Evolutionary conservation across 2,797 vertebrate genomes (phyloP).

Genomic region (Falco cherrug): DNA sequence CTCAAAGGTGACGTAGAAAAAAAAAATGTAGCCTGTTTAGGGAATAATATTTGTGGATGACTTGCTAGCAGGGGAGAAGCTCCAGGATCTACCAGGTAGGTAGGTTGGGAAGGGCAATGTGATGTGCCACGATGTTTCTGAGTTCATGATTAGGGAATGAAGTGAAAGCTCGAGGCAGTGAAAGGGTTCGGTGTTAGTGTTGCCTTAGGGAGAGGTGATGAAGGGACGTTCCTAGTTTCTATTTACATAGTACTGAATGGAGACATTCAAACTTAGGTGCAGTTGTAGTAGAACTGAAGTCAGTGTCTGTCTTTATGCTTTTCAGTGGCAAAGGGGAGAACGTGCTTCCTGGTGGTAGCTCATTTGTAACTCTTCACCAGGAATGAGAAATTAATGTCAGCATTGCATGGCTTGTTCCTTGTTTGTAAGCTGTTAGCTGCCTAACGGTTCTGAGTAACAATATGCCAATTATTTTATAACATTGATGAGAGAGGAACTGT

Average conservation of each 20-base stretch:
- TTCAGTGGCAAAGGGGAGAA: neutral
- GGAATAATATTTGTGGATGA: neutral
- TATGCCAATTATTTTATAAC: neutral
- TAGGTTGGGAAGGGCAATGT: neutral
- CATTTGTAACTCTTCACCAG: neutral
- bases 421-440: neutral
- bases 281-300: neutral
- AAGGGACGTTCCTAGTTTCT: neutral
- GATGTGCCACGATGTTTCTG: neutral
- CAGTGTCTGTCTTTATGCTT: neutral
- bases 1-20: neutral
- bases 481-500: neutral
- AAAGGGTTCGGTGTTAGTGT: neutral
- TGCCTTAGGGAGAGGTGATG: neutral
- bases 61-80: neutral
- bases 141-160: neutral
- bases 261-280: neutral
- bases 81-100: neutral
- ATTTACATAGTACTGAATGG: neutral
- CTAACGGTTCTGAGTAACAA: neutral
- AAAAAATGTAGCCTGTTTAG: no score
- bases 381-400: neutral
- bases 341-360: neutral
- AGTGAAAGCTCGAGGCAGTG: rapidly evolving
- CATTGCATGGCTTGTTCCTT: neutral